phyloP scores from a whole-genome alignment of 1,140 invertebrate species.

The Adelges cooleyi region DNA sequence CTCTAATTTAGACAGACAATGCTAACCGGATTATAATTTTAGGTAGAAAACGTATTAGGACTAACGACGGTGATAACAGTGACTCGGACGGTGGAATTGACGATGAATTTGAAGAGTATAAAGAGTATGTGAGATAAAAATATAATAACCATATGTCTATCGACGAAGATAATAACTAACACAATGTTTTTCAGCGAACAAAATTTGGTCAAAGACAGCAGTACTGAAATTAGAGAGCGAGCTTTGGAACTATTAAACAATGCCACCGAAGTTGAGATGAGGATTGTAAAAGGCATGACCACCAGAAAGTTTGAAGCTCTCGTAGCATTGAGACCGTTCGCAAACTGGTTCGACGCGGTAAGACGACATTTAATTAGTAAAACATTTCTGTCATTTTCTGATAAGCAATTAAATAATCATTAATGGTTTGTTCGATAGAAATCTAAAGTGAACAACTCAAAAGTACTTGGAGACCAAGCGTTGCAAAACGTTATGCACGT shows the following conservation, averaged over 20 bases:
- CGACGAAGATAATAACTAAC: too few relatives aligned
- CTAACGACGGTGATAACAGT: background rate
- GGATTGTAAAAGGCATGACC: conserved; percentile 54
- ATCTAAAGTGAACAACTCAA: conserved; percentile 54
- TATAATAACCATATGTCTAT: too few relatives aligned
- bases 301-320: conserved; percentile 61
- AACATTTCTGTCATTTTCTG: too few relatives aligned
- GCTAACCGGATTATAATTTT: conserved; percentile 6
- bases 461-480: conserved; percentile 54
- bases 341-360: conserved; percentile 58
- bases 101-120: conserved; percentile 14
- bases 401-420: too few relatives aligned
- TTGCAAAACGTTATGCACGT: conserved; percentile 59
- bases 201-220: conserved; percentile 52
- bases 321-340: conserved; percentile 54
- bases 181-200: conserved; percentile 45
- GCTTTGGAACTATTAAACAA: conserved; percentile 66
- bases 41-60: conserved; percentile 30
- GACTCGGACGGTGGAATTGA: conserved; percentile 15
- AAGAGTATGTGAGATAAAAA: too few relatives aligned
- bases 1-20: too few relatives aligned
- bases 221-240: conserved; percentile 54
- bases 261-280: conserved; percentile 51
- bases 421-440: conserved; percentile 40
- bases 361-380: conserved; percentile 30